Conservation (phyloP, 2,888 invertebrate species). For the Morpho achilles region DNA sequence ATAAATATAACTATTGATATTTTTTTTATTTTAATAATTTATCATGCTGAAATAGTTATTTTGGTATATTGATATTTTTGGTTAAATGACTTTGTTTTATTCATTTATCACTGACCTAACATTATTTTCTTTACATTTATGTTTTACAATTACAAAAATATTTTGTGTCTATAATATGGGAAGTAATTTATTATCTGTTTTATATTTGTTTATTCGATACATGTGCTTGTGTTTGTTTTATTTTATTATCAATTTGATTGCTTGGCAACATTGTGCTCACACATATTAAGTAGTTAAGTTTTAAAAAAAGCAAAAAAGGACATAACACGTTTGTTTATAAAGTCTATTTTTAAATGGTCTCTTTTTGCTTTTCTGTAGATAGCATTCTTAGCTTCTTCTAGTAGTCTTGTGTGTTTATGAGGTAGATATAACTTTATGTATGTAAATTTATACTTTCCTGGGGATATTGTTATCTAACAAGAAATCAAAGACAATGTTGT, state of each 20-base stretch:
- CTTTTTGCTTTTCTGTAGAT: constrained; percentile 69
- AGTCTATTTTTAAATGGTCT: constrained; percentile 35
- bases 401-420: constrained; percentile 64
- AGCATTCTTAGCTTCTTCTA: constrained; percentile 64
- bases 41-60: no score
- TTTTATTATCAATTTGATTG: constrained; percentile 78
- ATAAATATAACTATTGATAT: no score
- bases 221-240: constrained; percentile 74
- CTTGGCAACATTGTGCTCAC: constrained; percentile 80
- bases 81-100: not conserved
- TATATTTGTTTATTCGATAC: constrained; percentile 40
- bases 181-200: constrained; percentile 18
- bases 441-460: constrained; percentile 30
- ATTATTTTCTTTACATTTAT: constrained; percentile 9
- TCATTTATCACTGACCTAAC: not conserved
- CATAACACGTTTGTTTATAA: constrained; percentile 35
- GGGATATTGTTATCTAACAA: constrained; percentile 23
- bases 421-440: constrained; percentile 39
- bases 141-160: constrained; percentile 11
- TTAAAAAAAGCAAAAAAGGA: constrained; percentile 59
- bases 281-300: constrained; percentile 36
- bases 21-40: no score
- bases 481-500: constrained; percentile 56
- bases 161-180: constrained; percentile 28
- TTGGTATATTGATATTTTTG: no score